Evolutionary conservation across 1,140 invertebrate genomes (phyloP).

Genomic region (Pseudomyrmex flavicornis): DNA sequence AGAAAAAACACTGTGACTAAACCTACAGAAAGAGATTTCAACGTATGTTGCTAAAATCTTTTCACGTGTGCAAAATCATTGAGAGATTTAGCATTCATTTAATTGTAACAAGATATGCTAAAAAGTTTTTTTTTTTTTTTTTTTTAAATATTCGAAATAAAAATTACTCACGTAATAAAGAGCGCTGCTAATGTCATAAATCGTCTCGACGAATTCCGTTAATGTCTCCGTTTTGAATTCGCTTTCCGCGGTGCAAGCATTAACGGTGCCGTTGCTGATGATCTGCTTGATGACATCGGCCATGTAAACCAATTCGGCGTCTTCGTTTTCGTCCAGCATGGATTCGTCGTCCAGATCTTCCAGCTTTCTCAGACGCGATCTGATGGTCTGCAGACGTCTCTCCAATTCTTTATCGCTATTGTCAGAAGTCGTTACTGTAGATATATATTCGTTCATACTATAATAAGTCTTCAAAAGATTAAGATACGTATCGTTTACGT

Average conservation of each 20-base stretch:
- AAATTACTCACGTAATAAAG: conserved; percentile 83
- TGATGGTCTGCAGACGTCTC: conserved; percentile 71
- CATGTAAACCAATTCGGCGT: conserved; percentile 80
- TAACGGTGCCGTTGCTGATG: conserved; percentile 80
- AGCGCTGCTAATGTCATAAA: conserved; percentile 84
- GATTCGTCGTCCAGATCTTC: conserved; percentile 74
- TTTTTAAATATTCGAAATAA: background rate
- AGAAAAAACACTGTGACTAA: too few species aligned
- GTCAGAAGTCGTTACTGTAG: too few species aligned
- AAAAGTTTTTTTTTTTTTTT: too few species aligned
- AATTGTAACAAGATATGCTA: too few species aligned
- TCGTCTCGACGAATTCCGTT: conserved; percentile 83
- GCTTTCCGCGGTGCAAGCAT: conserved; percentile 72
- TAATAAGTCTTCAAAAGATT: too few species aligned
- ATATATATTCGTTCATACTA: too few species aligned
- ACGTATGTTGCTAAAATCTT: background rate
- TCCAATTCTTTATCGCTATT: conserved; percentile 79
- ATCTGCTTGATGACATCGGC: conserved; percentile 83
- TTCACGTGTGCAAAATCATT: too few species aligned
- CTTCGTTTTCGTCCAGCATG: conserved; percentile 37
- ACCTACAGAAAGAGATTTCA: too few species aligned
- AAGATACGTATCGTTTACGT: background rate
- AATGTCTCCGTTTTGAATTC: conserved; percentile 81
- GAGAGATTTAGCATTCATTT: background rate
- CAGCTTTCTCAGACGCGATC: conserved; percentile 61